These are phyloP conservation scores for Drosophila peninsularis DNA, from an alignment of 2,888 invertebrate species.

Conservation along the genomic window DNA sequence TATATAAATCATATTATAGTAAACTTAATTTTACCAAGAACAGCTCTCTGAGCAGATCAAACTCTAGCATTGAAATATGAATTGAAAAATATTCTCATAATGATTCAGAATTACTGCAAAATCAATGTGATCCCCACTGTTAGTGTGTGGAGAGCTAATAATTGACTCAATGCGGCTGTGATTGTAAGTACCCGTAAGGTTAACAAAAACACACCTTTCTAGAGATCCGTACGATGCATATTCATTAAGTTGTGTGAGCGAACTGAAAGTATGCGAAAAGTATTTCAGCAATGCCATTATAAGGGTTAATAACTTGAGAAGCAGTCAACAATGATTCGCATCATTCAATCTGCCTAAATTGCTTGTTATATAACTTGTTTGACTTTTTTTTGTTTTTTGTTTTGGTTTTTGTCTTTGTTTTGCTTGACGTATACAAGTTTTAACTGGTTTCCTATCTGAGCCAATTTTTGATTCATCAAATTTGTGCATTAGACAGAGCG, in stretches of 20 bases:
- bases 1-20: too few species aligned
- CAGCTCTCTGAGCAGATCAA: neutral
- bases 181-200: constrained; percentile 31
- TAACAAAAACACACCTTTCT: constrained; percentile 11
- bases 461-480: constrained; percentile 8
- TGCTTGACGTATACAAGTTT: constrained; percentile 3
- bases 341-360: constrained; percentile 20
- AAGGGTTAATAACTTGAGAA: constrained; percentile 41
- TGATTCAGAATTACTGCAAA: neutral
- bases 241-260: constrained; percentile 11
- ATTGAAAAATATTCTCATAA: too few species aligned
- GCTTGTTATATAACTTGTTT: constrained; percentile 18
- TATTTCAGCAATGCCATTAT: constrained; percentile 51
- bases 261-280: constrained; percentile 30
- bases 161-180: constrained; percentile 30
- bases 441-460: constrained; percentile 17
- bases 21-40: neutral
- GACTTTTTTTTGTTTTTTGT: neutral
- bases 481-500: constrained; percentile 17
- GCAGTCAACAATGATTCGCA: constrained; percentile 25
- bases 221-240: constrained; percentile 23
- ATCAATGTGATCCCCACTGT: neutral
- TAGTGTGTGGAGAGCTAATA: constrained; percentile 10
- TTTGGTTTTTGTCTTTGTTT: neutral
- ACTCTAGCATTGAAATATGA: too few species aligned